These are phyloP conservation scores for Mystacornis crossleyi DNA, from an alignment of 2,113 vertebrate species.

Conservation along the genomic window DNA sequence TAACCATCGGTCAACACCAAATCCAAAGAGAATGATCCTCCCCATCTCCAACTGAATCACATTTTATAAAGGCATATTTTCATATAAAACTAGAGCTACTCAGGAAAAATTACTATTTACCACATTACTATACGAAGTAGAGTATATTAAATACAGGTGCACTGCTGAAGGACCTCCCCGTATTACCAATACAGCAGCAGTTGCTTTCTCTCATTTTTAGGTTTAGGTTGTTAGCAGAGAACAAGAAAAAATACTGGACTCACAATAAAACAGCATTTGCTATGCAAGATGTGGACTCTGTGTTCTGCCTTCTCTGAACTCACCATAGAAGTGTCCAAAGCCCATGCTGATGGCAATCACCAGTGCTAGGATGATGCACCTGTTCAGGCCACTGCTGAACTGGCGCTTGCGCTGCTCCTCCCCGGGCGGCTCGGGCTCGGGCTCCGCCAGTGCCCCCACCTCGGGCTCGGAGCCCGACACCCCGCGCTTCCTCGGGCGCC, in stretches of 20 bases:
- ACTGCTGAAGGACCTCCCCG: not conserved
- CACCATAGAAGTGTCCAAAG: slow-evolving; percentile 91
- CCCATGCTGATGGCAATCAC: slow-evolving; percentile 90
- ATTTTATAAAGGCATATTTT: not conserved
- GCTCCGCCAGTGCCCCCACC: not conserved
- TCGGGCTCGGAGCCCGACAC: slow-evolving; percentile 71
- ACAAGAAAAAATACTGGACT: not conserved
- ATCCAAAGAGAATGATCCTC: not conserved
- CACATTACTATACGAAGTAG: not conserved
- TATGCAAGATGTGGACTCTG: accelerated
- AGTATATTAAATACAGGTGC: not conserved
- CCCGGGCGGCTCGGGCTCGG: not conserved
- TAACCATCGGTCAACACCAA: not conserved
- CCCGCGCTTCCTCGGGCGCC: slow-evolving; percentile 79
- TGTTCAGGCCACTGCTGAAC: slow-evolving; percentile 80
- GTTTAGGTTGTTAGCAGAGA: not conserved
- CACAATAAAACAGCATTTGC: not conserved
- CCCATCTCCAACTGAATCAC: not conserved
- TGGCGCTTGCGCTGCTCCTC: slow-evolving; percentile 29
- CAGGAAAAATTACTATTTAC: not conserved
- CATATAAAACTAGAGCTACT: not conserved
- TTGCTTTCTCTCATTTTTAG: not conserved
- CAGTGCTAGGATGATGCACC: slow-evolving; percentile 85
- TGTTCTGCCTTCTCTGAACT: not conserved
- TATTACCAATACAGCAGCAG: not conserved